Percentiles rank a stretch among this genome's conserved stretches.
phyloP scores from a whole-genome alignment of 2,113 vertebrate genomes.

The Xiphophorus hellerii region DNA sequence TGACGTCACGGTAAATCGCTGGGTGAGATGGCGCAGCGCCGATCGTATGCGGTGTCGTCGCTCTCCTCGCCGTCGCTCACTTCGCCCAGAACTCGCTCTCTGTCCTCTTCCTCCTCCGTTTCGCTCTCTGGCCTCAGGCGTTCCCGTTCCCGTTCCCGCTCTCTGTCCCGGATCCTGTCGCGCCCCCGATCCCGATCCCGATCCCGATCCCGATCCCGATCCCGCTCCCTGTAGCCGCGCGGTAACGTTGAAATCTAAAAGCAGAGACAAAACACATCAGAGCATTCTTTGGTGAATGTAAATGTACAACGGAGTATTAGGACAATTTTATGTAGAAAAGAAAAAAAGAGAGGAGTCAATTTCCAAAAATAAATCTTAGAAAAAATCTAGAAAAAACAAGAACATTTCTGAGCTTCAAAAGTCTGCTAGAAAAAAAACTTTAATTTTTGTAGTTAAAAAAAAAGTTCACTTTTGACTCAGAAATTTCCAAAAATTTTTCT shows the following conservation, averaged over 20 bases:
- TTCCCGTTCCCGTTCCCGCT: conserved; percentile 55
- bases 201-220: conserved; percentile 38
- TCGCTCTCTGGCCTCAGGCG: conserved; percentile 72
- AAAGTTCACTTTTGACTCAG: too few relatives aligned
- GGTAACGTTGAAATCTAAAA: conserved; percentile 69
- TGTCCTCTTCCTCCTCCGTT: conserved; percentile 79
- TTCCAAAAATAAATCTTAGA: too few relatives aligned
- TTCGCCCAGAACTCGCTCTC: conserved; percentile 67
- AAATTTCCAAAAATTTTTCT: too few relatives aligned
- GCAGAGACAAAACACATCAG: not conserved
- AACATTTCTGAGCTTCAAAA: too few relatives aligned
- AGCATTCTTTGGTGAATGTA: not conserved
- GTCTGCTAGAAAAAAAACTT: too few relatives aligned
- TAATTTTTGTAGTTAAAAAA: too few relatives aligned
- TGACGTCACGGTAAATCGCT: conserved; percentile 74
- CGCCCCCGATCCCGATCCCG: conserved; percentile 44
- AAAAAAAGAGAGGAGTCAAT: too few relatives aligned
- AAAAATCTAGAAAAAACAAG: too few relatives aligned
- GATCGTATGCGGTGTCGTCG: conserved; percentile 81
- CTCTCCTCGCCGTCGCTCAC: conserved; percentile 81
- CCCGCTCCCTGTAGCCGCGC: conserved; percentile 56
- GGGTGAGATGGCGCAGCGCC: conserved; percentile 67
- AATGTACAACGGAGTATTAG: not conserved
- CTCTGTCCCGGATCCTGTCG: conserved; percentile 62
- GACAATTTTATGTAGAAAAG: too few relatives aligned